Conservation (phyloP, 2,888 invertebrate species). For the Caradrina kadenii region DNA sequence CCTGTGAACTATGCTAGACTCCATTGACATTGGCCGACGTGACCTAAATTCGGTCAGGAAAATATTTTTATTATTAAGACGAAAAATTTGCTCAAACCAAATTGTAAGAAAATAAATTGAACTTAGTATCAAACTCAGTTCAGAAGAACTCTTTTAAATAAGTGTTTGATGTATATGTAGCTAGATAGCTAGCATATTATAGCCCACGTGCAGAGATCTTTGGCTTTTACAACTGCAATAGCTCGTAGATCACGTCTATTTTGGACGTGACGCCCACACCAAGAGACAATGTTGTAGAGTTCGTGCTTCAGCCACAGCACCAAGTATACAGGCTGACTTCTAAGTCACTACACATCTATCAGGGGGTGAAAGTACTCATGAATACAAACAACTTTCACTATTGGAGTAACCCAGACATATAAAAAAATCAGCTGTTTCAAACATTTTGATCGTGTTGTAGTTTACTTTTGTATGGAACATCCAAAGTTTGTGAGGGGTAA, state of each 20-base stretch:
- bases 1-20: too few relatives aligned
- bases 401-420: too few relatives aligned
- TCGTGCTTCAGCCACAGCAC: slow-evolving; percentile 2
- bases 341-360: neutral
- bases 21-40: too few relatives aligned
- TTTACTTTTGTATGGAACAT: neutral
- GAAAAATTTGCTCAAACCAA: too few relatives aligned
- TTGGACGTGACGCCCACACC: slow-evolving; percentile 2
- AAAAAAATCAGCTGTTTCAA: too few relatives aligned
- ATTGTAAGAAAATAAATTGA: too few relatives aligned
- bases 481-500: too few relatives aligned
- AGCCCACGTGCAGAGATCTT: neutral
- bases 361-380: neutral
- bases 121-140: too few relatives aligned
- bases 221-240: slow-evolving; percentile 8
- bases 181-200: neutral
- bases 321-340: neutral
- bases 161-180: neutral
- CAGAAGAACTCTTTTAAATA: too few relatives aligned
- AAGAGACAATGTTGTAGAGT: neutral
- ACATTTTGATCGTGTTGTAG: neutral
- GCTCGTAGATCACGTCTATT: slow-evolving; percentile 9
- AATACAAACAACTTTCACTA: neutral
- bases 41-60: too few relatives aligned
- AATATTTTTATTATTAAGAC: too few relatives aligned